A percentile compares a stretch with the other conserved stretches of the same genome.
Conservation (phyloP, 2,888 invertebrate genomes). For the Drosophila quinaria region DNA sequence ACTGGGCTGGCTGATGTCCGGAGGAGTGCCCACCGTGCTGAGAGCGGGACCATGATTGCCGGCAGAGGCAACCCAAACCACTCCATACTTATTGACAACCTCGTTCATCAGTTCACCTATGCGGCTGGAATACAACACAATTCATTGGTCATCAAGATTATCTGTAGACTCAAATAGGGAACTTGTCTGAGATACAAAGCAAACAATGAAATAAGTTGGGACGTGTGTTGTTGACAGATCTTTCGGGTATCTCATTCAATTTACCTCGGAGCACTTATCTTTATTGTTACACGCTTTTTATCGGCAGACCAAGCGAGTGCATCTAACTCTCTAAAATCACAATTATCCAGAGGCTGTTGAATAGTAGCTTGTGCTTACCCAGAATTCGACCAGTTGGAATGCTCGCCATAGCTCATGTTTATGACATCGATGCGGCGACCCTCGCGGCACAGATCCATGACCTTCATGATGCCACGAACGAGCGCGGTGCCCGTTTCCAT, state of each 20-base stretch:
- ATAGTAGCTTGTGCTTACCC: slow-evolving; percentile 88
- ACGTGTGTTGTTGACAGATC: not conserved
- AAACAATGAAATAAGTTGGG: not conserved
- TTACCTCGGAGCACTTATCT: slow-evolving; percentile 69
- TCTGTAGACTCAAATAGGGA: not conserved
- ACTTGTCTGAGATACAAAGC: not conserved
- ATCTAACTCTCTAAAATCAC: slow-evolving; percentile 21
- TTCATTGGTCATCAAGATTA: slow-evolving; percentile 17
- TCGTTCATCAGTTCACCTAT: slow-evolving; percentile 94
- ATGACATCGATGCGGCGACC: slow-evolving; percentile 92
- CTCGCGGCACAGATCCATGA: slow-evolving; percentile 90
- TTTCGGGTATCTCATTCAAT: slow-evolving; percentile 4
- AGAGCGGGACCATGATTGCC: slow-evolving; percentile 93
- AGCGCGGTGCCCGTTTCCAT: slow-evolving; percentile 99
- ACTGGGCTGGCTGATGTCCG: slow-evolving; percentile 92
- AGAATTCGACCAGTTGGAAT: slow-evolving; percentile 95
- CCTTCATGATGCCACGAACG: slow-evolving; percentile 95
- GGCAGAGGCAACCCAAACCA: slow-evolving; percentile 97
- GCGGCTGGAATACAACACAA: slow-evolving; percentile 87
- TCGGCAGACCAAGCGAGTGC: slow-evolving; percentile 42
- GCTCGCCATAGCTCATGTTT: slow-evolving; percentile 99
- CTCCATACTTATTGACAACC: slow-evolving; percentile 95
- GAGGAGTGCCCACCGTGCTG: slow-evolving; percentile 95
- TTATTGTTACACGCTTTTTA: slow-evolving; percentile 77
- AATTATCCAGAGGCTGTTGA: not conserved